Percentiles rank a stretch among this genome's conserved stretches.
Evolutionary conservation across 2,888 invertebrate species (phyloP).

Genomic region (Drosophila putrida): DNA sequence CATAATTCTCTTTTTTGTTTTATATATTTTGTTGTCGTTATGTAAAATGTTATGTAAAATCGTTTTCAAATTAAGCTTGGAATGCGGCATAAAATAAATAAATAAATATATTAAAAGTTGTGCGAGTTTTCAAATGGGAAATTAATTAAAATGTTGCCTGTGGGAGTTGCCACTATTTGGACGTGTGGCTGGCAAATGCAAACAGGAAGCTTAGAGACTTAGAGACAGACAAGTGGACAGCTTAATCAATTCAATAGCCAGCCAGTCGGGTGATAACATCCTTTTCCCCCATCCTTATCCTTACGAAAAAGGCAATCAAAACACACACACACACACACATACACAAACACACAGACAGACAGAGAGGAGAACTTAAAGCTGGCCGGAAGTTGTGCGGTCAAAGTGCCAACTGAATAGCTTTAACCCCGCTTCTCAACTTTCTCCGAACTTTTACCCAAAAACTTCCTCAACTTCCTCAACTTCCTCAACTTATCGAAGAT

Average conservation of each 20-base stretch:
- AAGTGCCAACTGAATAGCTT: constrained; percentile 27
- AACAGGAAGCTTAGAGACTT: neutral
- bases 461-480: too few species aligned
- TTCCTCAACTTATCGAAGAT: constrained; percentile 1
- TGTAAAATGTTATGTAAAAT: too few species aligned
- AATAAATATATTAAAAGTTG: neutral
- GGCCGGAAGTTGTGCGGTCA: constrained; percentile 40
- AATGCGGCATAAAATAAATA: too few species aligned
- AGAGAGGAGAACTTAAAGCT: neutral
- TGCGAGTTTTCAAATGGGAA: constrained; percentile 6
- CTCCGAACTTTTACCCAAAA: neutral
- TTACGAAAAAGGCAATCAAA: constrained; percentile 42
- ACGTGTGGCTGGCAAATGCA: neutral
- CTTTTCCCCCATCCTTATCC: neutral
- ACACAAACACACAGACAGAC: neutral
- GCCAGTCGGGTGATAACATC: constrained; percentile 26
- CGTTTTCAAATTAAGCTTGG: too few species aligned
- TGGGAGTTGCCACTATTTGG: neutral
- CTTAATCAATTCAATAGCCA: constrained; percentile 67
- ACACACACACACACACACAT: neutral
- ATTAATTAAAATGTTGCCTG: constrained; percentile 13
- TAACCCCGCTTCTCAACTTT: neutral
- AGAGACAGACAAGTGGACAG: constrained; percentile 35
- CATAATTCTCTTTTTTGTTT: too few species aligned
- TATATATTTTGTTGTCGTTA: too few species aligned